Percentiles rank a stretch among this genome's conserved stretches.
phyloP scores from a whole-genome alignment of 2,113 vertebrate species.

The Ciconia stormi region DNA sequence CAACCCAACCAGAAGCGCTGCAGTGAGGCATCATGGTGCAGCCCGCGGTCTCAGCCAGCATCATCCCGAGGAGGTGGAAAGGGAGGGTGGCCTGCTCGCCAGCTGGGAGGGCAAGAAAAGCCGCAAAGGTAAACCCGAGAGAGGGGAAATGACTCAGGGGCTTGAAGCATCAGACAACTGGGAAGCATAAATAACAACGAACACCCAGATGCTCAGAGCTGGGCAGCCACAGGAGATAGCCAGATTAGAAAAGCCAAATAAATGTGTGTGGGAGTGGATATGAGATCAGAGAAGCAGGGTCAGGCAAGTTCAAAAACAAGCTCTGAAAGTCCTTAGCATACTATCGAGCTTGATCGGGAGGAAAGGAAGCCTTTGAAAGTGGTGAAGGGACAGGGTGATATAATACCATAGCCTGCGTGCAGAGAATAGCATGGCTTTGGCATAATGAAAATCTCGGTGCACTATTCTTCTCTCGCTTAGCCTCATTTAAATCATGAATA shows the following conservation, averaged over 20 bases:
- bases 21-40: neutral
- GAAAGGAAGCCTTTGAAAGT: slow-evolving; percentile 43
- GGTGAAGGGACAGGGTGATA: slow-evolving; percentile 12
- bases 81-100: neutral
- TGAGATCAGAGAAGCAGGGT: slow-evolving; percentile 46
- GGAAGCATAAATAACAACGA: slow-evolving; percentile 14
- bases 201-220: neutral
- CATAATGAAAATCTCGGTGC: slow-evolving; percentile 15
- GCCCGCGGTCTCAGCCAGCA: neutral
- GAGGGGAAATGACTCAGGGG: slow-evolving; percentile 5
- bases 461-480: slow-evolving; percentile 29
- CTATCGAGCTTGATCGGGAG: neutral
- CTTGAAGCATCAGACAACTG: neutral
- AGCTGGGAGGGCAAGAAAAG: neutral
- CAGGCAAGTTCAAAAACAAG: slow-evolving; percentile 43
- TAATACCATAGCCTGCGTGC: neutral
- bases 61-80: neutral
- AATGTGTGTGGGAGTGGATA: slow-evolving; percentile 11
- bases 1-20: neutral
- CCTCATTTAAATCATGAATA: slow-evolving; percentile 31
- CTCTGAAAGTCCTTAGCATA: slow-evolving; percentile 18
- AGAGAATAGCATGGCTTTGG: slow-evolving; percentile 1
- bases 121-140: neutral
- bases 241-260: slow-evolving; percentile 40
- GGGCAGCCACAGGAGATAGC: neutral